Base-by-base conservation (phyloP, 30 jellyfish, hydroid and myxozoan genomes). In the Mastigias papua region DNA sequence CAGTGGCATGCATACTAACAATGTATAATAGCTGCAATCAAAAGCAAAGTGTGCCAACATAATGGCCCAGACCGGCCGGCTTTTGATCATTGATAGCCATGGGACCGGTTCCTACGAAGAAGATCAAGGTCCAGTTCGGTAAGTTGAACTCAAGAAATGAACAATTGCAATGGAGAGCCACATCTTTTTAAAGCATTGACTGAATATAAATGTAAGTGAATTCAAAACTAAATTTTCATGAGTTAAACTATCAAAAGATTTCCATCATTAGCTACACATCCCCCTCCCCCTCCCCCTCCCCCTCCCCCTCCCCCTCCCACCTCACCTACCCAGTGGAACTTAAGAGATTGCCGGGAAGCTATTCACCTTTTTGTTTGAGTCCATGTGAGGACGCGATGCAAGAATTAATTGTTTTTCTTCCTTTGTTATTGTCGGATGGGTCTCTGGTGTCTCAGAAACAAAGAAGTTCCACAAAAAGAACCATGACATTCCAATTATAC, bases 1-100 rank as follows among this genome's bases (percentile, higher is more conserved):
- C 60, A 95, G 73, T n/a, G 99, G 99, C 99, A 95, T 95, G 84
- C 97, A 90, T 2, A 95, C 91, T 1, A 95, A 76, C 83, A 95
- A 69, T 0, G 99, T 95, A 67, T 95, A 95, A 50, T 95, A 95
- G 68, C 97, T 95, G 95, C 97, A 89, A 76, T 90, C 97, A 57
- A 95, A 95, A 0, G 97, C 81, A 48, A 95, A 95, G 66, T 95
- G 94, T 1, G 99, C 99, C 63, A 75, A 27, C 74, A 95, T 90
- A 48, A 95, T 83, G 21, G 97, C 99, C 92, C 91, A 79, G 33
- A 95, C 99, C 27, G 99, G 92, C 28, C 68, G 66, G 87, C 97
- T 95, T 33, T 88, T 84, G 6, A 95, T 54, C 58, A 95, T 95
- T 20, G 81, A 82, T 68, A 96, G 62, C 99, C 99, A 95, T 1